Conservation (phyloP, 2,888 invertebrate species). For the Diplazon laetatorius region DNA sequence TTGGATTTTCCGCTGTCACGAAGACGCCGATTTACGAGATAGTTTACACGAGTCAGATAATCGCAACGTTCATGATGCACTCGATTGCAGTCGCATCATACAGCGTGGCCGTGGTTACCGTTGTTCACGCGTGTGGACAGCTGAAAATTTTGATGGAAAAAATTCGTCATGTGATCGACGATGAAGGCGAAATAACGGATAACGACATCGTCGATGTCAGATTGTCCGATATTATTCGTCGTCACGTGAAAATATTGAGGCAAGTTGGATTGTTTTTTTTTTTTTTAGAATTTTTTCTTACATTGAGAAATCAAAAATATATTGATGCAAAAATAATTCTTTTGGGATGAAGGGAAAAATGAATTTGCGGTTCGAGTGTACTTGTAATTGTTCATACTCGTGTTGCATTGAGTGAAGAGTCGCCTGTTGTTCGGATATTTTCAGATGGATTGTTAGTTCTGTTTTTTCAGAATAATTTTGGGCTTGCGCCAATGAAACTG, state of each 20-base stretch:
- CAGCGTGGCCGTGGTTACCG: constrained; percentile 68
- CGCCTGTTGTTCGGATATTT: no score
- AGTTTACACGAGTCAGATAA: constrained; percentile 67
- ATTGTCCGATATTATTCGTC: constrained; percentile 36
- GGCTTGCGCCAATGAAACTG: no score
- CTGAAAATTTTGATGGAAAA: constrained; percentile 56
- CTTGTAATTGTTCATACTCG: no score
- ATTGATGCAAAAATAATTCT: no score
- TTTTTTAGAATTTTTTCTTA: background rate
- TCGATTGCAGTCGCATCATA: constrained; percentile 68
- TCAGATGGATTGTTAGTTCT: no score
- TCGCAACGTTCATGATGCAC: constrained; percentile 68
- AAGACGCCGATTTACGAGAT: constrained; percentile 72
- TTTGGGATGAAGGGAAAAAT: no score
- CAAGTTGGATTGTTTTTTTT: background rate
- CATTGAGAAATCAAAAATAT: no score
- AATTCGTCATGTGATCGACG: constrained; percentile 55
- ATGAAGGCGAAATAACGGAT: background rate
- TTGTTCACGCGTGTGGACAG: constrained; percentile 72
- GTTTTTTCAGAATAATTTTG: no score
- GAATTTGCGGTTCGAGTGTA: no score
- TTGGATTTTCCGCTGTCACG: constrained; percentile 66
- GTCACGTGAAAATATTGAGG: constrained; percentile 52
- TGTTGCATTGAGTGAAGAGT: no score
- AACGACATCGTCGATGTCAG: background rate